Evolutionary conservation across 2,113 vertebrate species (phyloP).

Genomic region (Hypocryptadius cinnamomeus): DNA sequence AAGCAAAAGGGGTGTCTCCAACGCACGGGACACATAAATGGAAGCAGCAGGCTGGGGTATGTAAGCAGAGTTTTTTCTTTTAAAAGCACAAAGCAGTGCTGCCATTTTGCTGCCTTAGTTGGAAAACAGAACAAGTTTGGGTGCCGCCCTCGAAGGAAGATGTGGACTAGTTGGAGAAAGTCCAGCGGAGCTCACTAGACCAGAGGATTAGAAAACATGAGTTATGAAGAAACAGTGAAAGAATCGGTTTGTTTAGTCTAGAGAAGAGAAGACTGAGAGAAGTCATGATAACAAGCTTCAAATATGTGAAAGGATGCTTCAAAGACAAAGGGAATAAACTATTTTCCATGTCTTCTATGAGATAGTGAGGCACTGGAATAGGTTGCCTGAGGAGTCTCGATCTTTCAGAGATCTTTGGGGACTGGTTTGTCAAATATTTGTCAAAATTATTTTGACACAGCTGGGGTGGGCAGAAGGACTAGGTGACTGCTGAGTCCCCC

Average conservation of each 20-base stretch:
- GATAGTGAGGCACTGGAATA: not conserved
- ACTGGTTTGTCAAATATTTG: not conserved
- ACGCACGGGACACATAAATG: not conserved
- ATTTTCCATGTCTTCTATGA: not conserved
- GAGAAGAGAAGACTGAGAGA: not conserved
- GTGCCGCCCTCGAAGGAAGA: not conserved
- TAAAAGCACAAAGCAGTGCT: not conserved
- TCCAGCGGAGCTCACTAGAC: constrained; percentile 43
- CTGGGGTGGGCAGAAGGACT: not conserved
- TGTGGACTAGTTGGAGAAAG: constrained; percentile 32
- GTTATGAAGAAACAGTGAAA: constrained; percentile 41
- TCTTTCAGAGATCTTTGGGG: not conserved
- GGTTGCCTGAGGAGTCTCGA: not conserved
- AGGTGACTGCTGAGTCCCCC: not conserved
- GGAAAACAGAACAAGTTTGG: not conserved
- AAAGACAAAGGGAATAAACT: constrained; percentile 10
- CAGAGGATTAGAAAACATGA: constrained; percentile 58
- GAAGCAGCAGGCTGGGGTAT: not conserved
- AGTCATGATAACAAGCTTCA: constrained; percentile 41
- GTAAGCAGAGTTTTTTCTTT: not conserved
- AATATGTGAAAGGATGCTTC: constrained; percentile 34
- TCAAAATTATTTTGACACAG: not conserved
- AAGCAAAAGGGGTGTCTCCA: not conserved
- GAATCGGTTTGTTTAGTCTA: constrained; percentile 58
- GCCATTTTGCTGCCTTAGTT: constrained; percentile 42